Evolutionary conservation across 2,888 invertebrate species (phyloP).

Genomic region (Tenthredo distinguenda): DNA sequence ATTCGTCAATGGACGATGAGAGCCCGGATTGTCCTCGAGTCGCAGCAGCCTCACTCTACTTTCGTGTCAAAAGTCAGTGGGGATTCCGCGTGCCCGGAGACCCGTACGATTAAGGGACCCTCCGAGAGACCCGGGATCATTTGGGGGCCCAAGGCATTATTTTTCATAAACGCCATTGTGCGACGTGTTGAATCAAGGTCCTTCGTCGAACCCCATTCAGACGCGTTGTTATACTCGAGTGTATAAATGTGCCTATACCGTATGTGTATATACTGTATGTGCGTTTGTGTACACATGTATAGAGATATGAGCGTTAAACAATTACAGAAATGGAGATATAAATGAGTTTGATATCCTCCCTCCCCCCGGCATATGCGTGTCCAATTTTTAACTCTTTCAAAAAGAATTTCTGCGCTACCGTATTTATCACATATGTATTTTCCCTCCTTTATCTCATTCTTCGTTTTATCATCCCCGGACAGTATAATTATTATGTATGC

Average conservation of each 20-base stretch:
- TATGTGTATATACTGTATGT: no score
- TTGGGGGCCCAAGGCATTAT: neutral
- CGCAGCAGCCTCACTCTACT: neutral
- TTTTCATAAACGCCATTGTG: conserved; percentile 16
- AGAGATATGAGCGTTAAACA: neutral
- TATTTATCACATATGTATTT: neutral
- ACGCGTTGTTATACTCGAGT: neutral
- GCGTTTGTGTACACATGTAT: neutral
- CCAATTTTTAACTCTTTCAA: neutral
- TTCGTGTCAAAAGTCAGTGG: conserved; percentile 38
- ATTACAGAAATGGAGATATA: neutral
- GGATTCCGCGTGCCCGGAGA: neutral
- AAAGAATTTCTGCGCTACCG: neutral
- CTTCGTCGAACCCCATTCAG: conserved; percentile 18
- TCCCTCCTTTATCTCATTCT: conserved; percentile 3
- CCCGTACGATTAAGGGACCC: conserved; percentile 25
- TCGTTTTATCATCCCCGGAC: conserved; percentile 55
- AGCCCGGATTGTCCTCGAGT: conserved; percentile 41
- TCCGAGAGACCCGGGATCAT: neutral
- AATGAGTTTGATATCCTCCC: neutral
- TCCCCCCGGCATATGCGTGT: neutral
- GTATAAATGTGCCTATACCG: neutral
- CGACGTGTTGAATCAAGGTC: conserved; percentile 12
- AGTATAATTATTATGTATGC: conserved; percentile 61
- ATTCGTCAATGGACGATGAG: conserved; percentile 9